Evolutionary conservation across 2,888 invertebrate species (phyloP).

Genomic region (Osedax frankpressi): DNA sequence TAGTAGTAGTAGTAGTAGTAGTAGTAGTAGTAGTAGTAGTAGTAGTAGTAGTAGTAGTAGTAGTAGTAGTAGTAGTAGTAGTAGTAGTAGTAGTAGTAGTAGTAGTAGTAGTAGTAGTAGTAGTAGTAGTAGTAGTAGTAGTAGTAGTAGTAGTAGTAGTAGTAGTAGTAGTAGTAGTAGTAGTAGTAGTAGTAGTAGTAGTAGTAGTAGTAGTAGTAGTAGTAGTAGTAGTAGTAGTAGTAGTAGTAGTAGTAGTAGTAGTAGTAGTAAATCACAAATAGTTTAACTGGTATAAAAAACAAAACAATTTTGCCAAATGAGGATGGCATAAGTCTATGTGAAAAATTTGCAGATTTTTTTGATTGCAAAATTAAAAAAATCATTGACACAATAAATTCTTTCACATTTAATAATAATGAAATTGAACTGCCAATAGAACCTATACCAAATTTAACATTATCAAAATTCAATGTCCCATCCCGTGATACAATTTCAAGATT

Average conservation of each 20-base stretch:
- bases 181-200: slow-evolving; percentile 10
- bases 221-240: slow-evolving; percentile 12
- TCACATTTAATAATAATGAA: no score
- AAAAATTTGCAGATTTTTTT: no score
- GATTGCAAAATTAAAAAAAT: no score
- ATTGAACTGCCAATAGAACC: no score
- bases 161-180: slow-evolving; percentile 10
- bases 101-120: background rate
- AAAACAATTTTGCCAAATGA: no score
- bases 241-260: slow-evolving; percentile 9
- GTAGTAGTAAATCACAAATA: background rate
- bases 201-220: slow-evolving; percentile 10
- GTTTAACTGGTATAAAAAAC: no score
- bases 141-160: background rate
- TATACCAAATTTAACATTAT: no score
- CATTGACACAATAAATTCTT: no score
- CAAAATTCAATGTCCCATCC: no score
- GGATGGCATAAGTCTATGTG: no score
- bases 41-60: background rate
- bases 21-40: background rate
- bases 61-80: background rate
- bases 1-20: background rate
- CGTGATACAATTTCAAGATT: no score
- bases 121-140: slow-evolving; percentile 5
- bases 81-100: background rate